Base-by-base conservation (phyloP, 2,888 invertebrate species). In the Hermaeophaga mercurialis region DNA sequence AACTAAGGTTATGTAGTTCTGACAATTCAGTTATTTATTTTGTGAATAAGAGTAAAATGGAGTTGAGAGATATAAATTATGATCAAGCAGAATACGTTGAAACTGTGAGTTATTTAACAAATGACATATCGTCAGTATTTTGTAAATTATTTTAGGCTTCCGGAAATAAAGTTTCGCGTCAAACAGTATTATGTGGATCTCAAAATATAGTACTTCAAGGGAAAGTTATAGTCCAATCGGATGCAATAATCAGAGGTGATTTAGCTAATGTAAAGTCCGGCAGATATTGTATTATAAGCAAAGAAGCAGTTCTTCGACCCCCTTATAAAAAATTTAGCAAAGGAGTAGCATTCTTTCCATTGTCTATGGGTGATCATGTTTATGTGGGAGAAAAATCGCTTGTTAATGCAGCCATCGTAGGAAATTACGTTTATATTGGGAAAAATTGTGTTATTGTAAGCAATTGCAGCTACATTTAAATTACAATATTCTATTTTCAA, bases 131-230 rank as follows among this genome's bases (percentile, higher is more conserved):
- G 2, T 33, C 19, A 8, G 11, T n/a, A n/a, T n/a, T n/a, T n/a
- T n/a, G n/a, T n/a, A n/a, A n/a, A n/a, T n/a, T 36, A 63, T 60
- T 63, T 48, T 75, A 96, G 96, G 95, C 96, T 11, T 96, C 97
- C 5, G 98, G 98, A 5, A 99, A 99, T 75, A 98, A 97, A 85
- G 96, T 99, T 0, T 94, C 96, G 76, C 84, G 96, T 50, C 92
- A 94, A 76, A 96, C 97, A 5, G 91, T 96, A 0, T 80, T 99
- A n/a, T 97, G 96, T 80, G 99, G 99, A 7, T 97, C 97, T 39
- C 98, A 99, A 78, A 98, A 99, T 76, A 99, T 99, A 65, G 93
- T 99, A 31, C 81, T 99, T 26, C 95, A 94, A 80, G 99, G 99
- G 12, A 98, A 97, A 84, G 96, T 96, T 2, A 96, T 98, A 59